Evolutionary conservation across 2,797 vertebrate species (phyloP).

Genomic region (Darevskia mixta): DNA sequence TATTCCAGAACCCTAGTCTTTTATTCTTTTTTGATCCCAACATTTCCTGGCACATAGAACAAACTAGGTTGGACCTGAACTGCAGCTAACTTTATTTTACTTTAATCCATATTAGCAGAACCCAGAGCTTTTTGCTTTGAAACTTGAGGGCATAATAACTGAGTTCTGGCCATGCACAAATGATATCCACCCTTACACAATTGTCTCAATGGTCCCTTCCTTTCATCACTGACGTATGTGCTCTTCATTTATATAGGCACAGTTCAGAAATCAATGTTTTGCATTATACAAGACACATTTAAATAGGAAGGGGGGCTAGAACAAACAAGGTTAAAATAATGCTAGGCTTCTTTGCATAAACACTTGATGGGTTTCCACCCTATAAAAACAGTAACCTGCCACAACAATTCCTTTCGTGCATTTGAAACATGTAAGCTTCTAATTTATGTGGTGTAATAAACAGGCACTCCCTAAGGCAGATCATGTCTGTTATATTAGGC

Average conservation of each 20-base stretch:
- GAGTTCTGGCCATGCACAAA: neutral
- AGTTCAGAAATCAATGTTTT: slow-evolving; percentile 51
- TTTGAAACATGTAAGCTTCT: slow-evolving; percentile 55
- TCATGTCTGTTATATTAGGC: slow-evolving; percentile 45
- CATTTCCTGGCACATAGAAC: neutral
- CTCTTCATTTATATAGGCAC: slow-evolving; percentile 20
- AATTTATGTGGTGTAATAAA: slow-evolving; percentile 67
- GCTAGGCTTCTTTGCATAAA: slow-evolving; percentile 56
- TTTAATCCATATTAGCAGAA: neutral
- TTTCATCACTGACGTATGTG: slow-evolving; percentile 33
- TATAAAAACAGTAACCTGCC: slow-evolving; percentile 44
- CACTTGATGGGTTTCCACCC: slow-evolving; percentile 41
- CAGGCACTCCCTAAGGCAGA: slow-evolving; percentile 55
- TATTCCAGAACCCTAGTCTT: neutral
- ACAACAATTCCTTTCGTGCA: neutral
- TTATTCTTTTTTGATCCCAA: neutral
- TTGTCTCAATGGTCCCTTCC: slow-evolving; percentile 19
- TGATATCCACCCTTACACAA: neutral
- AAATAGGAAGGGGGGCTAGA: slow-evolving; percentile 22
- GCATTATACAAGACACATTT: slow-evolving; percentile 34
- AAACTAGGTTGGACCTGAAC: neutral
- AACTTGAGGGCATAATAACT: neutral
- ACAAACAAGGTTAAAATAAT: slow-evolving; percentile 62
- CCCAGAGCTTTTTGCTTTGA: slow-evolving; percentile 1
- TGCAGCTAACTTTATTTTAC: neutral